These are phyloP conservation scores for Elysia crispata DNA, from an alignment of 2,888 invertebrate species.

Conservation along the genomic window DNA sequence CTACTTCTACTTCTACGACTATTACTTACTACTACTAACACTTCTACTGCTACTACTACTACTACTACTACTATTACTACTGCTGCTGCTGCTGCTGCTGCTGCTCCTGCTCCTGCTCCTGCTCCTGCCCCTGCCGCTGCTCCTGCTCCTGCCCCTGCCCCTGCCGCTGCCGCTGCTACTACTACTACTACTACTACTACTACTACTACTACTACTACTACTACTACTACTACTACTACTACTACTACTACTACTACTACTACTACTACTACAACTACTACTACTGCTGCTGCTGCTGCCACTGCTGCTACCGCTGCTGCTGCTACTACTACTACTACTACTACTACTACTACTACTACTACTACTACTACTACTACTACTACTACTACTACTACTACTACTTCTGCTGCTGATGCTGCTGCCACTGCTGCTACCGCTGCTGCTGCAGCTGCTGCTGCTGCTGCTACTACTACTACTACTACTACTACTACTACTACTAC, in stretches of 20 bases:
- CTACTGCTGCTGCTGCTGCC: no score
- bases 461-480: not conserved
- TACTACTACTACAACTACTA: no score
- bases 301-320: no score
- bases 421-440: not conserved
- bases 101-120: conserved; percentile 5
- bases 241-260: not conserved
- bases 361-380: no score
- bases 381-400: no score
- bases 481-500: no score
- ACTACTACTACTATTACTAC: conserved; percentile 12
- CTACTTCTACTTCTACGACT: no score
- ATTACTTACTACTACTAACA: no score
- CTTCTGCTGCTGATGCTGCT: no score
- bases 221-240: not conserved
- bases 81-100: not conserved
- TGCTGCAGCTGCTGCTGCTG: not conserved
- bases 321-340: no score
- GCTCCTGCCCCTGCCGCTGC: not conserved
- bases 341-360: no score
- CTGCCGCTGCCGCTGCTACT: not conserved
- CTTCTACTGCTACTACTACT: no score
- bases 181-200: not conserved
- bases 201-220: not conserved
- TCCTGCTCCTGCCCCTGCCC: not conserved